Percentiles rank a stretch among this genome's conserved stretches.
Conservation (phyloP, 2,888 invertebrate genomes). For the Hyposoter dolosus region DNA sequence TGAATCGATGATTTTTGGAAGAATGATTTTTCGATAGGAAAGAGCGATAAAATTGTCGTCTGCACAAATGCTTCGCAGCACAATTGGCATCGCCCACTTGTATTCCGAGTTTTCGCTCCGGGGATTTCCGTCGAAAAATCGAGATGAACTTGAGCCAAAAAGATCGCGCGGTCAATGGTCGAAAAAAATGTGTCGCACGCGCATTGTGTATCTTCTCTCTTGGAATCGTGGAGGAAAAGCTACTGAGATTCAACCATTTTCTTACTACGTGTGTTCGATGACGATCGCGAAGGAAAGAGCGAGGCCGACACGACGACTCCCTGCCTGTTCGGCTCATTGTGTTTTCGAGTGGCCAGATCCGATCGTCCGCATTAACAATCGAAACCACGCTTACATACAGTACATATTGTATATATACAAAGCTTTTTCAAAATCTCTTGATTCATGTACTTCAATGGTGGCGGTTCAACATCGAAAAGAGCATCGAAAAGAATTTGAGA, state of each 20-base stretch:
- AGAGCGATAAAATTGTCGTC: not conserved
- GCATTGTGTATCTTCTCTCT: constrained; percentile 53
- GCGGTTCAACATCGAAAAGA: constrained; percentile 76
- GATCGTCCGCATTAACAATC: constrained; percentile 62
- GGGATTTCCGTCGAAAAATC: constrained; percentile 49
- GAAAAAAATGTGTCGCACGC: constrained; percentile 60
- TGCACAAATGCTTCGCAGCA: not conserved
- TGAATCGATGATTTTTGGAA: constrained; percentile 20
- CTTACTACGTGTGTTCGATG: constrained; percentile 46
- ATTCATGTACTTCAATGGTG: constrained; percentile 71
- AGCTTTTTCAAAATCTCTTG: constrained; percentile 50
- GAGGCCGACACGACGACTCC: constrained; percentile 59
- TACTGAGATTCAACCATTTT: constrained; percentile 53
- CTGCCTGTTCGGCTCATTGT: constrained; percentile 66
- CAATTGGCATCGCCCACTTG: constrained; percentile 6
- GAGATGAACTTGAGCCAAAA: constrained; percentile 41
- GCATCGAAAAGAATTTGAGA: constrained; percentile 71
- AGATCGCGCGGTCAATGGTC: constrained; percentile 48
- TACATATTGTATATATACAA: constrained; percentile 32
- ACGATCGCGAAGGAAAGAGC: constrained; percentile 29
- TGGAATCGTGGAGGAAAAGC: constrained; percentile 55
- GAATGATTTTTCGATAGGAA: constrained; percentile 29
- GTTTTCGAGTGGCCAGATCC: constrained; percentile 65
- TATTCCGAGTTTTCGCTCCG: constrained; percentile 29
- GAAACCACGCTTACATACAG: not conserved